phyloP scores from a whole-genome alignment of 2,888 invertebrate species.

The Chymomyza amoena region DNA sequence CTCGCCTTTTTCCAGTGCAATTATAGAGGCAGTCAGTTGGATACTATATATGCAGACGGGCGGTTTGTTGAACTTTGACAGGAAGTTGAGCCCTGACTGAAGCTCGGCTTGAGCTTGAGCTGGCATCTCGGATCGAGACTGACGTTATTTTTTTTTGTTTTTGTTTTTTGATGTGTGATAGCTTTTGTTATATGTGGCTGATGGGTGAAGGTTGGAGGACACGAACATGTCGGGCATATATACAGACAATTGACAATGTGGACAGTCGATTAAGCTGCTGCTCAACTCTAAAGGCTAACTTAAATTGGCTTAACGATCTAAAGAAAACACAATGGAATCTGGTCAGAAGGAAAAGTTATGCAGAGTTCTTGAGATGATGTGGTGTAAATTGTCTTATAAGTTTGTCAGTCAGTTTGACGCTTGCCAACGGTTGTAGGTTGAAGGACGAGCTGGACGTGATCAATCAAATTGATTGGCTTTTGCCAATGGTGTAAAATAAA shows the following conservation, averaged over 20 bases:
- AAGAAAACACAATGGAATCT: background rate
- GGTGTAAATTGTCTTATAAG: background rate
- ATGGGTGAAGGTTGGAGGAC: conserved; percentile 63
- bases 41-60: conserved; percentile 28
- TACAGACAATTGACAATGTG: conserved; percentile 67
- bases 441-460: background rate
- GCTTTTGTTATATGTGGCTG: conserved; percentile 40
- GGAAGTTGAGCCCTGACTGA: conserved; percentile 58
- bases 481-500: background rate
- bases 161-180: conserved; percentile 39
- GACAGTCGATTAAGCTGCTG: conserved; percentile 69
- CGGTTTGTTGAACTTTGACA: conserved; percentile 71
- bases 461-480: background rate
- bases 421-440: background rate
- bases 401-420: background rate
- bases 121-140: conserved; percentile 17
- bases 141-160: background rate
- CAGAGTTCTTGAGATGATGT: background rate
- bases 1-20: conserved; percentile 70
- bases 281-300: conserved; percentile 14
- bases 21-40: conserved; percentile 46
- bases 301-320: background rate
- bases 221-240: conserved; percentile 63
- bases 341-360: background rate
- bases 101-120: conserved; percentile 45